phyloP scores from a whole-genome alignment of 2,797 vertebrate species.

The Paguma larvata region DNA sequence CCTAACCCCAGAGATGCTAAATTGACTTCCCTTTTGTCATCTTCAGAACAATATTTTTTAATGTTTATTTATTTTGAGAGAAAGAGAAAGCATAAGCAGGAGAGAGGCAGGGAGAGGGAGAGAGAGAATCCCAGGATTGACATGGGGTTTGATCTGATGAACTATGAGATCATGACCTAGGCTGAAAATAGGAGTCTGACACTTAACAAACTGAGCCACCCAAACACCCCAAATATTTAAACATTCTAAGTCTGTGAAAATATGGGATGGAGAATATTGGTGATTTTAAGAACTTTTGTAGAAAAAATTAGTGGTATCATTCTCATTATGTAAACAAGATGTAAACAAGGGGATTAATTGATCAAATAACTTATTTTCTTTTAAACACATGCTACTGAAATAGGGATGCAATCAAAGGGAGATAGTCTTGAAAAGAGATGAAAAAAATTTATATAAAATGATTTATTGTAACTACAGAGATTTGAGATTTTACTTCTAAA shows the following conservation, averaged over 20 bases:
- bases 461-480: neutral
- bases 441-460: neutral
- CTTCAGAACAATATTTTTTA: neutral
- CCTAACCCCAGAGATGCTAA: slow-evolving; percentile 7
- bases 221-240: neutral
- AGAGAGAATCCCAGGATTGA: too few species aligned
- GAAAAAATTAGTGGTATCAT: neutral
- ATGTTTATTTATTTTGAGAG: too few species aligned
- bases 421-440: neutral
- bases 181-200: too few species aligned
- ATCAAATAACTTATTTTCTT: slow-evolving; percentile 57
- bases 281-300: slow-evolving; percentile 1
- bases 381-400: neutral
- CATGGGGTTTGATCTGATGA: too few species aligned
- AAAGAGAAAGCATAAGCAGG: too few species aligned
- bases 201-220: too few species aligned
- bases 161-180: too few species aligned
- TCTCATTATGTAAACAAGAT: neutral
- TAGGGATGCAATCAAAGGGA: neutral
- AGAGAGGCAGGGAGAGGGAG: too few species aligned
- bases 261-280: neutral
- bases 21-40: slow-evolving; percentile 62
- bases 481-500: slow-evolving; percentile 35
- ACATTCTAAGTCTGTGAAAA: slow-evolving; percentile 14
- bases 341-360: neutral